A percentile compares a stretch with the other conserved stretches of the same genome.
Conservation (phyloP, 2,888 invertebrate species). For the Pollenia amentaria region DNA sequence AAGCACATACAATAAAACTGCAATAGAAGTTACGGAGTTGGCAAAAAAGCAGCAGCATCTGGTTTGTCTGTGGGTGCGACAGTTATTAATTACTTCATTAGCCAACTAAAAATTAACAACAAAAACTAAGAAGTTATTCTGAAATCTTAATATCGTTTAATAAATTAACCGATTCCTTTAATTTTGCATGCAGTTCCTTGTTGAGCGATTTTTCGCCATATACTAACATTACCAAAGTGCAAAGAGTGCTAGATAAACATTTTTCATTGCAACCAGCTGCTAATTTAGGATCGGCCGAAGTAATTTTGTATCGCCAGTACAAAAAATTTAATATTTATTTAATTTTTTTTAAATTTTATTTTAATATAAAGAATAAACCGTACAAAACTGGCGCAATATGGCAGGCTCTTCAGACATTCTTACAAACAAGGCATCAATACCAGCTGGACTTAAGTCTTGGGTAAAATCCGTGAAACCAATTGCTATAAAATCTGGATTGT, state of each 20-base stretch:
- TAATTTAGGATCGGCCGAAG: too few species aligned
- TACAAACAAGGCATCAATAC: constrained; percentile 87
- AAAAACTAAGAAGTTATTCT: too few species aligned
- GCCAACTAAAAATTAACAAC: constrained; percentile 67
- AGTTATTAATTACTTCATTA: constrained; percentile 70
- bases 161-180: too few species aligned
- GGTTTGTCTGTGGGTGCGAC: constrained; percentile 44
- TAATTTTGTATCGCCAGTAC: too few species aligned
- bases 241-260: too few species aligned
- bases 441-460: constrained; percentile 87
- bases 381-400: constrained; percentile 77
- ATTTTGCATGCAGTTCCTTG: too few species aligned
- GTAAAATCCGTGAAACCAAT: constrained; percentile 89
- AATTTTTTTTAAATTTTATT: too few species aligned
- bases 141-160: too few species aligned
- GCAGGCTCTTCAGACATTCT: constrained; percentile 85
- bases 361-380: neutral
- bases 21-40: constrained; percentile 73
- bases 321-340: too few species aligned
- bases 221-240: too few species aligned
- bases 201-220: too few species aligned
- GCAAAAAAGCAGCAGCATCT: constrained; percentile 74
- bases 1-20: constrained; percentile 70
- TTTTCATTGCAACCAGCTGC: too few species aligned
- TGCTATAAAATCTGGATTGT: constrained; percentile 84